Evolutionary conservation across 2,113 vertebrate genomes (phyloP).

Genomic region (Garra rufa): DNA sequence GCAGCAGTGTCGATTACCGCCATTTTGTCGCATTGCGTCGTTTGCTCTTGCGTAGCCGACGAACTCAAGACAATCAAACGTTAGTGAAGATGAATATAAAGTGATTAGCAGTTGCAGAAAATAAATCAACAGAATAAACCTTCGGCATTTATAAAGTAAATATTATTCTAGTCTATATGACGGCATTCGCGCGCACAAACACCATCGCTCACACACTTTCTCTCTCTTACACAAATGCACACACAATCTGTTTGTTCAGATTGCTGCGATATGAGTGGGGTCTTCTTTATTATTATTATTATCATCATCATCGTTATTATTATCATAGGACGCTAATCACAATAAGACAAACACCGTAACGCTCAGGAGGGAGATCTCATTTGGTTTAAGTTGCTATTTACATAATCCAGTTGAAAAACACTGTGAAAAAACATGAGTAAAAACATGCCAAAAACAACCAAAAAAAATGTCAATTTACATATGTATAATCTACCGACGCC

Average conservation of each 20-base stretch:
- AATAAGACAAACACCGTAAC: conserved; percentile 6
- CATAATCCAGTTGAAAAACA: conserved; percentile 51
- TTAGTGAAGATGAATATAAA: conserved; percentile 29
- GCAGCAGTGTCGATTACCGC: not conserved
- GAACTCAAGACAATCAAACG: not conserved
- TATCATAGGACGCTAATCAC: conserved; percentile 45
- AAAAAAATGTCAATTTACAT: conserved; percentile 17
- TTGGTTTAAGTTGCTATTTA: conserved; percentile 59
- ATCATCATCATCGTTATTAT: conserved; percentile 31
- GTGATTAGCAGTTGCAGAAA: conserved; percentile 15
- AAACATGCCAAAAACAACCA: conserved; percentile 32
- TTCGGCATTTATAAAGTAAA: not conserved
- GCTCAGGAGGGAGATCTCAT: conserved; percentile 33
- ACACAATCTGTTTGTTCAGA: conserved; percentile 3
- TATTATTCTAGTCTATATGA: not conserved
- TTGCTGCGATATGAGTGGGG: not conserved
- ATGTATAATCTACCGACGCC: conserved; percentile 16
- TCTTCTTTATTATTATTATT: conserved; percentile 2
- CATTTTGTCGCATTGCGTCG: not conserved
- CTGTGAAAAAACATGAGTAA: conserved; percentile 28
- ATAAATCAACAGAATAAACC: conserved; percentile 14
- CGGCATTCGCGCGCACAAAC: not conserved
- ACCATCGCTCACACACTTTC: not conserved
- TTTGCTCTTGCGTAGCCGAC: not conserved
- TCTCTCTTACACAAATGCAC: not conserved